Evolutionary conservation across 2,797 vertebrate genomes (phyloP).

Genomic region (Platyrinchus mystaceus): DNA sequence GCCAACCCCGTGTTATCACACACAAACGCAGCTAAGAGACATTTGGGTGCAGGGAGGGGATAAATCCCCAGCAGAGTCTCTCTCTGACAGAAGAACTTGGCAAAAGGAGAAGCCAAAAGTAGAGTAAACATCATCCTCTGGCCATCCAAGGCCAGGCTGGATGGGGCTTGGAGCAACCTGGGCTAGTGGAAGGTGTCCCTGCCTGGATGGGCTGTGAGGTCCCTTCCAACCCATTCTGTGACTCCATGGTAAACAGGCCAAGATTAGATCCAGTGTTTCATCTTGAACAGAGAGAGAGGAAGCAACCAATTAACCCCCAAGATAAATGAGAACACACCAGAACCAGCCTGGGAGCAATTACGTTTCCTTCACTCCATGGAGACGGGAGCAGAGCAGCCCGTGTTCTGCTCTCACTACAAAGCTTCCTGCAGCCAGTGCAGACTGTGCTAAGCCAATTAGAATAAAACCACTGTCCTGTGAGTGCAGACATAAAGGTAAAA

Average conservation of each 20-base stretch:
- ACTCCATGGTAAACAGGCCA: not conserved
- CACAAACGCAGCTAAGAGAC: not conserved
- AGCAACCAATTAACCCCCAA: not conserved
- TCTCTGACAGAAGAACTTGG: not conserved
- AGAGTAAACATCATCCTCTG: not conserved
- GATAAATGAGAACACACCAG: not conserved
- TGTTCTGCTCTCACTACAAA: not conserved
- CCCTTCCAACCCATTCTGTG: not conserved
- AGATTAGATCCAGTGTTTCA: fast-evolving
- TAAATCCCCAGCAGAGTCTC: not conserved
- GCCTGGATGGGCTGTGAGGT: not conserved
- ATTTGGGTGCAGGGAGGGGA: not conserved
- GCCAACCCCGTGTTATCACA: not conserved
- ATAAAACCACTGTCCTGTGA: not conserved
- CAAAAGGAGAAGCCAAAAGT: not conserved
- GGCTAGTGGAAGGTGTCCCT: not conserved
- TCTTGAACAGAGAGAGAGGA: not conserved
- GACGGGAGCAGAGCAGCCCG: not conserved
- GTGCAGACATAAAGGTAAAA: not conserved
- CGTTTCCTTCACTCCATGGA: not conserved
- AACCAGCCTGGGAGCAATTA: not conserved
- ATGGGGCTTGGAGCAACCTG: fast-evolving
- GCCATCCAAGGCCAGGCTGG: not conserved
- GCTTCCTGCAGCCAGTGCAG: not conserved
- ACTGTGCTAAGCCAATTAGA: not conserved